Percentiles rank a stretch among this genome's conserved stretches.
These are phyloP conservation scores for Cottus gobio DNA, from an alignment of 2,113 vertebrate genomes.

Conservation along the genomic window DNA sequence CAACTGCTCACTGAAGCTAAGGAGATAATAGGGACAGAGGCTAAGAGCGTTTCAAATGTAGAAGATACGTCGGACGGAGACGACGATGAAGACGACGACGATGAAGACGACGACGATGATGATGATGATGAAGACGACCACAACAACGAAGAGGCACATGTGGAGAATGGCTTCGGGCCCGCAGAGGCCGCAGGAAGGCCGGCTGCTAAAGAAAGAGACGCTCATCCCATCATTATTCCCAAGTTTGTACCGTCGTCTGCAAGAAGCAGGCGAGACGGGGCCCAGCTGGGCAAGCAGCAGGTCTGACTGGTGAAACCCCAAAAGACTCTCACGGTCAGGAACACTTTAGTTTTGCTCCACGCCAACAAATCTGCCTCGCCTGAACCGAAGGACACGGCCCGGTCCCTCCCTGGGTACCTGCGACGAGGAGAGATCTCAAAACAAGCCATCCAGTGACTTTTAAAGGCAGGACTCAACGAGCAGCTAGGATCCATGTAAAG, in stretches of 20 bases:
- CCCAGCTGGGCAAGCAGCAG: constrained; percentile 78
- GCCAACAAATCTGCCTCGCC: constrained; percentile 77
- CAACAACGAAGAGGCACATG: constrained; percentile 76
- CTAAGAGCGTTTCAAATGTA: constrained; percentile 51
- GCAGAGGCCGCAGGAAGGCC: constrained; percentile 81
- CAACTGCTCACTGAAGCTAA: constrained; percentile 27
- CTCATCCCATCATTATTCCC: constrained; percentile 80
- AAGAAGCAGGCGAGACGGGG: constrained; percentile 60
- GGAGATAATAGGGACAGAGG: constrained; percentile 68
- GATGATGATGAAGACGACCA: constrained; percentile 88
- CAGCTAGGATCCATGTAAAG: constrained; percentile 66
- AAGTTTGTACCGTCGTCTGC: constrained; percentile 81
- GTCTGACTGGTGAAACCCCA: constrained; percentile 60
- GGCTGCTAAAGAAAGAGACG: constrained; percentile 86
- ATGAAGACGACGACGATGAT: constrained; percentile 82
- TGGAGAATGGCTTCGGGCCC: constrained; percentile 85
- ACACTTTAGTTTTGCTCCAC: constrained; percentile 49
- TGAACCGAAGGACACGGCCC: constrained; percentile 50
- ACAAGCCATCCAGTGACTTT: constrained; percentile 75
- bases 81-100: constrained; percentile 50
- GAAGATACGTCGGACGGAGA: constrained; percentile 68
- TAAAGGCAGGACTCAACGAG: constrained; percentile 57
- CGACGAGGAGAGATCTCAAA: constrained; percentile 35
- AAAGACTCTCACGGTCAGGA: constrained; percentile 22
- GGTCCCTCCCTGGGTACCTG: constrained; percentile 1